phyloP scores from a whole-genome alignment of 2,888 invertebrate genomes.

The Parnassius apollo region DNA sequence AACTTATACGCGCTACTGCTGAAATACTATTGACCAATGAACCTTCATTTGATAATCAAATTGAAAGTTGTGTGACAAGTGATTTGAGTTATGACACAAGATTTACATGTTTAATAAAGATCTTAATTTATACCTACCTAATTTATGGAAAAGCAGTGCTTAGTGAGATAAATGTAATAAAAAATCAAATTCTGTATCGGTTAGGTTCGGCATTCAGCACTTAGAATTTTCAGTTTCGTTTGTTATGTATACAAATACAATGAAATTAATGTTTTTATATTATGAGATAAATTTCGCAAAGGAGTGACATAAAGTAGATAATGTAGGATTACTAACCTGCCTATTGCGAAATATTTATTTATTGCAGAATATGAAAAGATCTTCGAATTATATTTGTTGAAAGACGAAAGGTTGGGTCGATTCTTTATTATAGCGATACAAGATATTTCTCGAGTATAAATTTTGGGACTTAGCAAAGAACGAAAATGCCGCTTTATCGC shows the following conservation, averaged over 20 bases:
- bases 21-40: slow-evolving; percentile 21
- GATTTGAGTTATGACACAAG: slow-evolving; percentile 7
- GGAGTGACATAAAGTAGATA: no score
- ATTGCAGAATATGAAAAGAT: slow-evolving; percentile 13
- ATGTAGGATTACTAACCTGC: slow-evolving; percentile 13
- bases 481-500: slow-evolving; percentile 50
- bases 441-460: slow-evolving; percentile 32
- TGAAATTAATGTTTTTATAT: no score
- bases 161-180: no score
- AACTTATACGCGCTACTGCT: slow-evolving; percentile 15
- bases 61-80: slow-evolving; percentile 7
- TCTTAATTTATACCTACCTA: no score
- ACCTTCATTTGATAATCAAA: slow-evolving; percentile 13
- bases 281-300: no score
- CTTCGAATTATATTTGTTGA: slow-evolving; percentile 5
- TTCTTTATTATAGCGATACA: slow-evolving; percentile 15
- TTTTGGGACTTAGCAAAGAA: slow-evolving; percentile 42
- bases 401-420: not conserved
- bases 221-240: no score
- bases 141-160: no score
- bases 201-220: no score
- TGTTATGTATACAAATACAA: no score
- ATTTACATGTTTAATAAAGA: not conserved
- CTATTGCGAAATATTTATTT: slow-evolving; percentile 18
- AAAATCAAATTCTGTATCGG: no score